Conservation (phyloP, 2,113 vertebrate genomes). For the Aleadryas rufinucha region DNA sequence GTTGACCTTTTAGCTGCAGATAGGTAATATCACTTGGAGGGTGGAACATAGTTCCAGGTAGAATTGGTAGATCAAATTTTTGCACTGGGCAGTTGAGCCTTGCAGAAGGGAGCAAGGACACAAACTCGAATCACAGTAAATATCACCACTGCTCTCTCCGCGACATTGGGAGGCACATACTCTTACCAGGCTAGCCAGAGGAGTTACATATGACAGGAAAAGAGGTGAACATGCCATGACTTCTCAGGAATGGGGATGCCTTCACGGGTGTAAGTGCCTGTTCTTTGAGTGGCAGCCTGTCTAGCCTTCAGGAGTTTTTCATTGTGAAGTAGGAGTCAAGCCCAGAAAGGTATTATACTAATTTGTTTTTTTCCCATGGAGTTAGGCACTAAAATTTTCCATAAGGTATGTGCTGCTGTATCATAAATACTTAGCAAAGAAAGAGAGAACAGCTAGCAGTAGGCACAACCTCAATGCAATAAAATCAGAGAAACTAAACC, state of each 20-base stretch:
- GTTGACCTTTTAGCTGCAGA: not conserved
- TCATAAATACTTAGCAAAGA: not conserved
- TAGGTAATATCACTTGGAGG: not conserved
- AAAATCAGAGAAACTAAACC: not conserved
- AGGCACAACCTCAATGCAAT: not conserved
- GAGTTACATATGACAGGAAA: not conserved
- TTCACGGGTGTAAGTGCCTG: not conserved
- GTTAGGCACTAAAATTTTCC: not conserved
- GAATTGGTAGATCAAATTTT: not conserved
- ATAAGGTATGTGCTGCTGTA: not conserved
- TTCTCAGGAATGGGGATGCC: not conserved
- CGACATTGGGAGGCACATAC: accelerated
- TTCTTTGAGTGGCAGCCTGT: not conserved
- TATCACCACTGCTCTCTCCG: not conserved
- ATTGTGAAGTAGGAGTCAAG: not conserved
- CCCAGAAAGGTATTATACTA: not conserved
- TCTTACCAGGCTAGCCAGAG: not conserved
- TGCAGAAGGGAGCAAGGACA: not conserved
- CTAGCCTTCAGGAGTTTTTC: not conserved
- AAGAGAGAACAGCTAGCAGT: not conserved
- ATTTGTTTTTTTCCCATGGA: not conserved
- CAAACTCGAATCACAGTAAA: not conserved
- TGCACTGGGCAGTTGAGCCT: not conserved
- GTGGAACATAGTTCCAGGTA: not conserved
- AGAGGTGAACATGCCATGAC: not conserved